These are phyloP conservation scores for Torymus auratus DNA, from an alignment of 2,888 invertebrate genomes.

Conservation along the genomic window DNA sequence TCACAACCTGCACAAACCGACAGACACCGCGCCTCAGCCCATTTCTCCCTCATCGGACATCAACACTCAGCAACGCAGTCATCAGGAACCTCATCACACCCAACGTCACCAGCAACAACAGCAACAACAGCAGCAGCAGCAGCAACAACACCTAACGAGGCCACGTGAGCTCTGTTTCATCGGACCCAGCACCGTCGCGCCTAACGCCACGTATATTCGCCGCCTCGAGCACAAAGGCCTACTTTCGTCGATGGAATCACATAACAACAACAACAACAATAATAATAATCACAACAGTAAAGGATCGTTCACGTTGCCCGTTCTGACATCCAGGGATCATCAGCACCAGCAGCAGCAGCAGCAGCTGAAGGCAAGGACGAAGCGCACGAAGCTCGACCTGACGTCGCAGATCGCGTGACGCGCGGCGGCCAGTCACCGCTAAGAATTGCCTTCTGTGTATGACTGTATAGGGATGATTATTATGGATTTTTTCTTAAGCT, in stretches of 20 bases:
- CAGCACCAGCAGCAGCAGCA: constrained; percentile 5
- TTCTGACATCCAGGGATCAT: constrained; percentile 19
- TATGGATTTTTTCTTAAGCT: no score
- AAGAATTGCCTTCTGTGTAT: neutral
- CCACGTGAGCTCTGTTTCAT: constrained; percentile 65
- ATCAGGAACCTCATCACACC: neutral
- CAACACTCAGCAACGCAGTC: constrained; percentile 11
- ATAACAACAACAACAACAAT: neutral
- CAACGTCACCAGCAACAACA: constrained; percentile 46
- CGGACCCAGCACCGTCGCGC: constrained; percentile 67
- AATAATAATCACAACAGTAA: neutral
- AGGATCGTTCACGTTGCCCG: constrained; percentile 13
- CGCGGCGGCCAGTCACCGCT: neutral
- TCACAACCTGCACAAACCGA: constrained; percentile 47
- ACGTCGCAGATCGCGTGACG: constrained; percentile 47
- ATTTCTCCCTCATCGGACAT: constrained; percentile 16
- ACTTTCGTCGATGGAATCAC: neutral
- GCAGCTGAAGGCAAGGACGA: neutral
- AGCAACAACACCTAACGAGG: constrained; percentile 46
- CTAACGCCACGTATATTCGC: constrained; percentile 69
- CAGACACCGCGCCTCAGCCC: neutral
- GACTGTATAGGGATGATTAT: no score
- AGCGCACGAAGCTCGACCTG: constrained; percentile 45
- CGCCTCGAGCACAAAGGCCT: constrained; percentile 66
- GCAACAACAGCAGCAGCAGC: constrained; percentile 41